Percentiles rank a stretch among this genome's conserved stretches.
These are phyloP conservation scores for Phrixothrix hirtus DNA, from an alignment of 2,888 invertebrate species.

Conservation along the genomic window DNA sequence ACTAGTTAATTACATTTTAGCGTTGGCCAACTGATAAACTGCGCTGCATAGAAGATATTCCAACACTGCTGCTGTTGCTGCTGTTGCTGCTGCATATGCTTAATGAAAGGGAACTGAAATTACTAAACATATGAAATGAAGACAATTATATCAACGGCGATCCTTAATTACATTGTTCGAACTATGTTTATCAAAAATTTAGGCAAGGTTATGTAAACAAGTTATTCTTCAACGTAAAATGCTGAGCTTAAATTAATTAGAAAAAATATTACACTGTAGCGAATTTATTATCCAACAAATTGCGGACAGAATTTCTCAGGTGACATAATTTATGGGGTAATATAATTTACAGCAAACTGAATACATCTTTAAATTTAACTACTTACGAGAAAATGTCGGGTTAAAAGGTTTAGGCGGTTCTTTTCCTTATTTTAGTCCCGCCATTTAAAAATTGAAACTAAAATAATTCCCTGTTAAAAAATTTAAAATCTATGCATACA, in stretches of 20 bases:
- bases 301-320: background rate
- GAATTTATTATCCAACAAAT: background rate
- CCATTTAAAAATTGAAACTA: background rate
- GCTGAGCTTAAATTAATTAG: background rate
- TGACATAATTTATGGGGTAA: conserved; percentile 18
- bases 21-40: conserved; percentile 32
- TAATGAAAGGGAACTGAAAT: conserved; percentile 25
- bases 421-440: background rate
- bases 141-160: too few species aligned
- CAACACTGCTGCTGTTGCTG: conserved; percentile 1
- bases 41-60: conserved; percentile 24
- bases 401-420: conserved; percentile 8
- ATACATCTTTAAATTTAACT: conserved; percentile 17
- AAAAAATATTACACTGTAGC: background rate
- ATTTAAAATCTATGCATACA: too few species aligned
- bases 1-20: conserved; percentile 34
- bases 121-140: conserved; percentile 12
- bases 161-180: too few species aligned
- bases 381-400: conserved; percentile 13
- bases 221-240: background rate
- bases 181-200: too few species aligned
- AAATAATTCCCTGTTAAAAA: background rate
- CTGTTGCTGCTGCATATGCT: conserved; percentile 24
- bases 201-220: too few species aligned
- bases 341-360: conserved; percentile 11